A percentile compares a stretch with the other conserved stretches of the same genome.
phyloP scores from a whole-genome alignment of 1,140 invertebrate species.

The Apocrypta bakeri region DNA sequence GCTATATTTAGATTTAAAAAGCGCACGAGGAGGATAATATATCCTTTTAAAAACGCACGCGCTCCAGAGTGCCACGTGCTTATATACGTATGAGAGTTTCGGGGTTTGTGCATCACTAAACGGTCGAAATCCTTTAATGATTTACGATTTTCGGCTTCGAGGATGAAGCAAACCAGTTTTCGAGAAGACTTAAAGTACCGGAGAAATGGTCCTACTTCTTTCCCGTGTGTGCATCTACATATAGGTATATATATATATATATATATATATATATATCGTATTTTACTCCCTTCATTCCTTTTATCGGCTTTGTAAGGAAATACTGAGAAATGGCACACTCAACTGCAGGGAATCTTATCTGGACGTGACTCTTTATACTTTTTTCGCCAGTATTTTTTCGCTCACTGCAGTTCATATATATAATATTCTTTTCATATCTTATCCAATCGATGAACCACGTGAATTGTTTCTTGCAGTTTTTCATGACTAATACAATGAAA shows the following conservation, averaged over 20 bases:
- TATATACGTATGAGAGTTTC: not conserved
- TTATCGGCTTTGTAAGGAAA: slow-evolving; percentile 15
- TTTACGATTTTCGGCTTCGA: slow-evolving; percentile 24
- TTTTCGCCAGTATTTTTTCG: not conserved
- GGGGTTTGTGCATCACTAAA: not conserved
- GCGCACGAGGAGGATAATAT: not conserved
- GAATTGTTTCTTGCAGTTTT: too few species aligned
- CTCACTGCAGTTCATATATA: not conserved
- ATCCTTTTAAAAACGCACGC: not conserved
- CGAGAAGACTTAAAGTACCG: not conserved
- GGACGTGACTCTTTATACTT: not conserved
- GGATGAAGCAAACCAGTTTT: not conserved
- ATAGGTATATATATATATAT: too few species aligned
- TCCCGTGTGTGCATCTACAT: too few species aligned
- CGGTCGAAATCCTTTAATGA: slow-evolving; percentile 10
- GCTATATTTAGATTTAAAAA: slow-evolving; percentile 32
- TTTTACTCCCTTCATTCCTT: not conserved
- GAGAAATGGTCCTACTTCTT: not conserved
- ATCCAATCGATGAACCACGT: too few species aligned
- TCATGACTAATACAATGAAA: too few species aligned
- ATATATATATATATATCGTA: not conserved
- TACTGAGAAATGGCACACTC: slow-evolving; percentile 7
- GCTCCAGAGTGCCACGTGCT: not conserved
- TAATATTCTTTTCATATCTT: not conserved
- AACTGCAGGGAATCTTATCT: not conserved